A percentile compares a stretch with the other conserved stretches of the same genome.
These are phyloP conservation scores for Epinephelus cyanopodus DNA, from an alignment of 2,113 vertebrate species.

Conservation along the genomic window DNA sequence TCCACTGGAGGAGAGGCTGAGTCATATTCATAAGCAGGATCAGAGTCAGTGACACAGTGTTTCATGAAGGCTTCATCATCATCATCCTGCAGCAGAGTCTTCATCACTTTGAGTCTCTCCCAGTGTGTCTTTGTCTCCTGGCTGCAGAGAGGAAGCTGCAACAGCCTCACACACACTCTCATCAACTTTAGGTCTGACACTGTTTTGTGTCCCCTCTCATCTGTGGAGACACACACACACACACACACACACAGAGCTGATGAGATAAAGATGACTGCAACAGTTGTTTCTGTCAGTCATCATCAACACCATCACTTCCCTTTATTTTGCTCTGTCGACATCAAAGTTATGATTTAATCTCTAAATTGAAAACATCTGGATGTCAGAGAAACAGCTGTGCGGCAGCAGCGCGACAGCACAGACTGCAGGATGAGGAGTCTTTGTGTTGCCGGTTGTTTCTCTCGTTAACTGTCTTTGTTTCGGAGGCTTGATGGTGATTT, in stretches of 20 bases:
- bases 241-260: not conserved
- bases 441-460: not conserved
- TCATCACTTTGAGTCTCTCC: not conserved
- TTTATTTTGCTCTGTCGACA: not conserved
- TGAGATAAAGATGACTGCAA: not conserved
- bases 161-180: not conserved
- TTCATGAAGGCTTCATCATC: not conserved
- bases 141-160: not conserved
- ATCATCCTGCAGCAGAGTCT: not conserved
- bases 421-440: not conserved
- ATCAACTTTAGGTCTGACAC: constrained; percentile 29
- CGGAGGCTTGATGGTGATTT: constrained; percentile 8
- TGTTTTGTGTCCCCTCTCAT: not conserved
- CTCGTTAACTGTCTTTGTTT: constrained; percentile 58
- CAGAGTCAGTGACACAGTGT: not conserved
- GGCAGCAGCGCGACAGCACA: not conserved
- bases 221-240: too few species aligned
- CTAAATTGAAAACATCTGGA: rapidly evolving
- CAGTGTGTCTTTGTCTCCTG: not conserved
- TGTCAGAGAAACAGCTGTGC: rapidly evolving
- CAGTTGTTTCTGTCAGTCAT: not conserved
- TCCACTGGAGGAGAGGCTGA: constrained; percentile 11
- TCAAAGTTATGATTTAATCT: constrained; percentile 23
- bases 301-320: not conserved
- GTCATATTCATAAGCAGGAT: not conserved